Evolutionary conservation across 1,140 invertebrate genomes (phyloP), one percentile per base, ranked within the genome.

Genomic region (Parasteatoda tepidariorum): DNA sequence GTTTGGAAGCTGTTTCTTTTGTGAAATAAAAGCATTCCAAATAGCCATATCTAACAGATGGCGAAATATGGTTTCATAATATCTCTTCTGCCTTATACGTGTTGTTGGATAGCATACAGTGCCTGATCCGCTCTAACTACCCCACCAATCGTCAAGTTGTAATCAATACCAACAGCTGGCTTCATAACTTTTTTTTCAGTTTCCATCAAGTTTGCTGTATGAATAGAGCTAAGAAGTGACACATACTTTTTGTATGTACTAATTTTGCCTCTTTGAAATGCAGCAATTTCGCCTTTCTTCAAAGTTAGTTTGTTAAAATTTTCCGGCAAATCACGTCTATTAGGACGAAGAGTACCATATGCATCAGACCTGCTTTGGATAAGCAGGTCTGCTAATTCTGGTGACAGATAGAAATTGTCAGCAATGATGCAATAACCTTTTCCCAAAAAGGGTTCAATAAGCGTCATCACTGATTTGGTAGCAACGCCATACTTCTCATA

Each of bases 391-490:
- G 38, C 48, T 55, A 71, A 55, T 55, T 71, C 68, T 30, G 68
- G 41, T 9, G 48, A 71, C 18, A 28, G 24, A 54, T 30, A 71
- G 18, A 71, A 71, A 55, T 71, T 55, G 41, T 54, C 68, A 26
- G 68, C 41, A 55, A 55, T 55, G 22, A 71, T 5, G 30, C 68
- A 71, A 55, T 71, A 31, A 54, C 68, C 68, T 71, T 71, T 71
- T 26, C 41, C 15, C 30, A 28, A 31, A 26, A 71, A 55, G 13
- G 38, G 22, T 71, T 71, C 68, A 54, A 55, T 71, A 31, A 71
- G 68, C 38, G 0, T 55, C 22, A 71, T 26, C n/a, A 54, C 41
- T 15, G 30, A 15, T 55, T 71, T 24, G 54, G 41, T 54, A 26
- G 68, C 38, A 9, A 55, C 2, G 9, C 68, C 24, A 55, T 71